Percentiles rank a stretch among this genome's conserved stretches.
These are phyloP conservation scores for Speoplatyrhinus poulsoni DNA, from an alignment of 2,113 vertebrate genomes.

Conservation along the genomic window DNA sequence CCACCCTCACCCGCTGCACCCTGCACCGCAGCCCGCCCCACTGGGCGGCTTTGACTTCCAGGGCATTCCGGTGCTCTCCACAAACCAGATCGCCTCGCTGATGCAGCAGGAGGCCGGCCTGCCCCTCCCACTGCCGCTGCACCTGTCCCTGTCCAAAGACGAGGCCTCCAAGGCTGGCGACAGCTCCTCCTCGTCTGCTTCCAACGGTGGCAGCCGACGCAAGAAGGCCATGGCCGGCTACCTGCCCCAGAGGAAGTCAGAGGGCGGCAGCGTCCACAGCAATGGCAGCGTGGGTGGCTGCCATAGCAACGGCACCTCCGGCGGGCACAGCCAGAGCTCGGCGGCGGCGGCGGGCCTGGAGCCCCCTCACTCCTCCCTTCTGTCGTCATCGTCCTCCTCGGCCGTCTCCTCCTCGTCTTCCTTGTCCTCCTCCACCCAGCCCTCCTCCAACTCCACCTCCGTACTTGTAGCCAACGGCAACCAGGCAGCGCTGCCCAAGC, in stretches of 20 bases:
- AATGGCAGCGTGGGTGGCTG: constrained; percentile 36
- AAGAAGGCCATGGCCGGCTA: constrained; percentile 84
- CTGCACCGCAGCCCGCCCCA: constrained; percentile 76
- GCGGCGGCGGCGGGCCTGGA: constrained; percentile 72
- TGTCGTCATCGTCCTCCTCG: constrained; percentile 74
- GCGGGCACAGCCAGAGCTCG: constrained; percentile 71
- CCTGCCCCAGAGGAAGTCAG: constrained; percentile 78
- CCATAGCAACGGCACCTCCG: constrained; percentile 71
- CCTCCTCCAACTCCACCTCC: constrained; percentile 75
- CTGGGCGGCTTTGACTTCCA: constrained; percentile 80
- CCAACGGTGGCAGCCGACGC: constrained; percentile 76
- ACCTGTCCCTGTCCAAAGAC: constrained; percentile 78
- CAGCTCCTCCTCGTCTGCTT: constrained; percentile 54
- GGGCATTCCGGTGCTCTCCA: constrained; percentile 80
- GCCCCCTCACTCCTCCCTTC: constrained; percentile 69
- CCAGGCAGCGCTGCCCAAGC: constrained; percentile 67
- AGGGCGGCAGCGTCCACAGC: constrained; percentile 57
- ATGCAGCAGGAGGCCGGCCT: constrained; percentile 81
- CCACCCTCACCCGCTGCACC: constrained; percentile 79
- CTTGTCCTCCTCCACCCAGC: constrained; percentile 71
- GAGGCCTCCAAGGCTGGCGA: constrained; percentile 67
- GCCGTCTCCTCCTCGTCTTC: constrained; percentile 72
- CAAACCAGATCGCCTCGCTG: constrained; percentile 79
- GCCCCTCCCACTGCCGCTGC: constrained; percentile 76
- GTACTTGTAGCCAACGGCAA: constrained; percentile 75